phyloP scores from a whole-genome alignment of 2,888 invertebrate genomes.

The Zygaena filipendulae region DNA sequence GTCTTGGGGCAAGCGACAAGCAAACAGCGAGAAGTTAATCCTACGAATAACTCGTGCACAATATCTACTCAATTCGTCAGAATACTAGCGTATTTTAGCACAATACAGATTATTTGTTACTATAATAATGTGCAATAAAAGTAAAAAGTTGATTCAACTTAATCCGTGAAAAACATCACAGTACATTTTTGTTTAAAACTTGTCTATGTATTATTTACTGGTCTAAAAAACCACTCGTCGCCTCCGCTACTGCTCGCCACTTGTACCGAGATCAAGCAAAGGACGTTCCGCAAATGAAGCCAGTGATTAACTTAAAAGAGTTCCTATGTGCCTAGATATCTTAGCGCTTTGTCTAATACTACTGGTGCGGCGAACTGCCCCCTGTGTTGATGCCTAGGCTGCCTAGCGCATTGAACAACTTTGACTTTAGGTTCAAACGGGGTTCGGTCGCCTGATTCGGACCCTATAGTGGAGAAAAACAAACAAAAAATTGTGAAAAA shows the following conservation, averaged over 20 bases:
- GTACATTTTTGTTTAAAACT: too few species aligned
- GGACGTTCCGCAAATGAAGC: slow-evolving; percentile 22
- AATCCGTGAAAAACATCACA: too few species aligned
- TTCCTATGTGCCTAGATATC: slow-evolving; percentile 24
- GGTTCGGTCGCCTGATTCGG: slow-evolving; percentile 76
- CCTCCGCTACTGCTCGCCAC: neutral
- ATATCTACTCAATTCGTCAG: too few species aligned
- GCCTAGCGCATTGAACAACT: slow-evolving; percentile 87
- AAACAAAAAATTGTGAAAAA: slow-evolving; percentile 32
- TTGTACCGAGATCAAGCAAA: slow-evolving; percentile 1
- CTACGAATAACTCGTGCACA: too few species aligned
- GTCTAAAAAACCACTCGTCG: neutral
- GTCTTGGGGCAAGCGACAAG: too few species aligned
- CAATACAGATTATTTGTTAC: too few species aligned
- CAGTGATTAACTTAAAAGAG: slow-evolving; percentile 22
- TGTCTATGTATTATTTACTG: too few species aligned
- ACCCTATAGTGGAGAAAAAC: slow-evolving; percentile 69
- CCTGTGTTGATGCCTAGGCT: slow-evolving; percentile 83
- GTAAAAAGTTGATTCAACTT: too few species aligned
- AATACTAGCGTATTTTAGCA: too few species aligned
- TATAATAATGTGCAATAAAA: too few species aligned
- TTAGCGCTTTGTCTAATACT: slow-evolving; percentile 25
- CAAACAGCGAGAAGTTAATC: too few species aligned
- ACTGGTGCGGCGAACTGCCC: slow-evolving; percentile 56
- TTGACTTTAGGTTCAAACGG: slow-evolving; percentile 84